Percentiles rank a stretch among this genome's conserved stretches.
Evolutionary conservation across 2,888 invertebrate genomes (phyloP).

Genomic region (Hydrotaea cyrtoneurina): DNA sequence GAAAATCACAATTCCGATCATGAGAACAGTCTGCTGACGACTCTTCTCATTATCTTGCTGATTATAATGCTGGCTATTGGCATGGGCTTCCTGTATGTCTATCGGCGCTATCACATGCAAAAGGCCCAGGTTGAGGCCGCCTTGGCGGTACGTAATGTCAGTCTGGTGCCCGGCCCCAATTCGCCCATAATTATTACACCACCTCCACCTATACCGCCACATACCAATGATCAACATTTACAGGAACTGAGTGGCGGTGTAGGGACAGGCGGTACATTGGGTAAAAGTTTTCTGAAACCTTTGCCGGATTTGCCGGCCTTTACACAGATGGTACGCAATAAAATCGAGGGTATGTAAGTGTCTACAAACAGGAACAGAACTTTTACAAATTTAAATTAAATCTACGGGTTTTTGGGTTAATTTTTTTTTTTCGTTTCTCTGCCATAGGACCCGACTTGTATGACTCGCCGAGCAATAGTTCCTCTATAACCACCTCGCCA

Average conservation of each 20-base stretch:
- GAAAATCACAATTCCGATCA: conserved; percentile 70
- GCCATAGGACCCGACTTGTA: conserved; percentile 76
- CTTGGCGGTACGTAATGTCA: conserved; percentile 68
- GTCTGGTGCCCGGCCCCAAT: conserved; percentile 30
- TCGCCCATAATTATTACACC: conserved; percentile 60
- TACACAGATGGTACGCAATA: conserved; percentile 74
- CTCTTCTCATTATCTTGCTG: conserved; percentile 75
- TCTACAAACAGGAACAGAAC: conserved; percentile 54
- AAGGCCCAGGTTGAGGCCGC: conserved; percentile 73
- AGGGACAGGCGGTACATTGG: conserved; percentile 51
- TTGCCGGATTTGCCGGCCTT: conserved; percentile 77
- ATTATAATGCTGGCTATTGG: conserved; percentile 76
- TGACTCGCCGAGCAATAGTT: conserved; percentile 80
- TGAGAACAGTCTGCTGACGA: conserved; percentile 75
- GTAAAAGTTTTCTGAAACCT: conserved; percentile 77
- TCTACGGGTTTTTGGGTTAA: neutral
- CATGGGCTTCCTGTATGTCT: conserved; percentile 77
- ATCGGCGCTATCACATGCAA: conserved; percentile 74
- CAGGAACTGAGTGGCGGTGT: conserved; percentile 53
- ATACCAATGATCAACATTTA: conserved; percentile 60
- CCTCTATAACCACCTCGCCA: conserved; percentile 71
- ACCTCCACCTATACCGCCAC: conserved; percentile 53
- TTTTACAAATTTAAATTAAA: neutral
- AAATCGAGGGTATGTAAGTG: conserved; percentile 80
- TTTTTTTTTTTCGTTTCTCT: neutral